Evolutionary conservation across 2,888 invertebrate species (phyloP), one percentile per base, ranked within the genome.

Genomic region (Diaperis boleti): DNA sequence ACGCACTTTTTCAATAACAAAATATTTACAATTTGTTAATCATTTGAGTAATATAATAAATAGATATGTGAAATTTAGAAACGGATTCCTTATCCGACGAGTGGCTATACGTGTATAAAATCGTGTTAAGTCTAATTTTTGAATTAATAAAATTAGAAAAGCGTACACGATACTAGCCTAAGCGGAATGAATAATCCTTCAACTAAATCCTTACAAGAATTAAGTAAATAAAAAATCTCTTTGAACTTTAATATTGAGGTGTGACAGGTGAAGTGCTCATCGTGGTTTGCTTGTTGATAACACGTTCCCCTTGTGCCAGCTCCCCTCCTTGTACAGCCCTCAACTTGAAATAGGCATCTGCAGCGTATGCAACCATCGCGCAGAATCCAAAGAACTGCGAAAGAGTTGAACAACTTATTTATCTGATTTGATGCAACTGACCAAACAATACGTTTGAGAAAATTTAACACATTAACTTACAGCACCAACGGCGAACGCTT

Each of bases 321-420:
- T 87, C 88, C 14, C 92, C 93, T 33, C 82, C 82, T 67, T 84
- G 85, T 39, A 88, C 86, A 0, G 85, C 89, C 67, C 84, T 84
- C 80, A 86, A 93, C 81, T 95, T 95, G 31, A 94, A 78, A 81
- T 88, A 93, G 29, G 92, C 89, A 79, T 96, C 95, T 69, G 85
- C 85, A 1, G 86, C 92, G 82, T 95, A 96, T 22, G 86, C 87
- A 15, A 89, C 79, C 89, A 92, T 93, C 11, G 90, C 90, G 70
- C 87, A 86, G 82, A 91, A 95, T 13, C 94, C 95, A 82, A 95
- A 95, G 82, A 95, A 91, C 94, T 94, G 81, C 22, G 87, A 85
- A 70, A 66, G 72, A 69, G 57, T 54, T 18, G 55, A 42, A 31
- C 39, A 6, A n/a, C n/a, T n/a, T n/a, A n/a, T n/a, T n/a, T n/a